A percentile compares a stretch with the other conserved stretches of the same genome.
phyloP scores from a whole-genome alignment of 2,797 vertebrate species.

The Falco cherrug region DNA sequence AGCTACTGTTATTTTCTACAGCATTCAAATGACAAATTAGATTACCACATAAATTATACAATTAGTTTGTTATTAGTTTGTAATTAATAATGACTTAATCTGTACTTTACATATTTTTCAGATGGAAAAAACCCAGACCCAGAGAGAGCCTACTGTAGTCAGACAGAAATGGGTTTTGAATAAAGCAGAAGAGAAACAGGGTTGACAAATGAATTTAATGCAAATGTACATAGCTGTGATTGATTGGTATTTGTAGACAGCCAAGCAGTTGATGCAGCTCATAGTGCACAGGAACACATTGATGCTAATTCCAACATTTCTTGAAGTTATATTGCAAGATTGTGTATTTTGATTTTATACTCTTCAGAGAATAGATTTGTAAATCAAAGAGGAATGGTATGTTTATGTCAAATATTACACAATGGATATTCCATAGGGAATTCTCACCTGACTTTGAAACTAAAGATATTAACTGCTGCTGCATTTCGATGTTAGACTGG shows the following conservation, averaged over 20 bases:
- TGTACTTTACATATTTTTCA: not conserved
- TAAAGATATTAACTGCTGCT: not conserved
- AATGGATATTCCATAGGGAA: not conserved
- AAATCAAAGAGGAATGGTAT: not conserved
- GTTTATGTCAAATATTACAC: not conserved
- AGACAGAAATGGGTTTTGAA: not conserved
- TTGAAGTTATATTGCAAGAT: not conserved
- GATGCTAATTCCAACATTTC: not conserved
- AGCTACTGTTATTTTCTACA: not conserved
- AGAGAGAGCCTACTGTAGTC: not conserved
- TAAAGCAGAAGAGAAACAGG: not conserved
- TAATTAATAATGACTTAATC: slow-evolving; percentile 43
- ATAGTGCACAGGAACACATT: not conserved
- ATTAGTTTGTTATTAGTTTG: slow-evolving; percentile 37
- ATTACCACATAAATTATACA: slow-evolving; percentile 1
- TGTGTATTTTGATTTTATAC: not conserved
- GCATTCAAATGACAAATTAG: not conserved
- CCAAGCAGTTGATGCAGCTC: not conserved
- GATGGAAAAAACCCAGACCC: not conserved
- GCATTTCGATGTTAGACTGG: not conserved
- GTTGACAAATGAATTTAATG: slow-evolving; percentile 9
- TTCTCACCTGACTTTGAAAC: not conserved
- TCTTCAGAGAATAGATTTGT: not conserved
- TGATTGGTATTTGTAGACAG: not conserved
- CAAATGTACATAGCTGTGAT: not conserved